These are phyloP conservation scores for Hydrolagus affinis DNA, from an alignment of 2,113 vertebrate genomes.

Conservation along the genomic window DNA sequence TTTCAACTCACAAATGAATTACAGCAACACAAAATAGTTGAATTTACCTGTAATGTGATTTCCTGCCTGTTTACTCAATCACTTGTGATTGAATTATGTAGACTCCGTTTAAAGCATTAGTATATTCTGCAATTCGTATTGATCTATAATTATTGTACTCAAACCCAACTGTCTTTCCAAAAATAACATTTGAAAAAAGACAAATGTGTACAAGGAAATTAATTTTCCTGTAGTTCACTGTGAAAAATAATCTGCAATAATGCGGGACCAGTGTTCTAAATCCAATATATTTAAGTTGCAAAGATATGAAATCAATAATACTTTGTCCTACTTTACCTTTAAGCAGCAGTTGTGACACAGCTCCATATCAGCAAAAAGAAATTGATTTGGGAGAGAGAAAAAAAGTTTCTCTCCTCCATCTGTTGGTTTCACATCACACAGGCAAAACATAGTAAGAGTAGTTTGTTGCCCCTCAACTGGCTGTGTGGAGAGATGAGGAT, in stretches of 20 bases:
- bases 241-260: not conserved
- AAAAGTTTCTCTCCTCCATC: not conserved
- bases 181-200: not conserved
- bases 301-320: not conserved
- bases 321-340: not conserved
- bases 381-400: no score
- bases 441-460: no score
- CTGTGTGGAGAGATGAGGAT: no score
- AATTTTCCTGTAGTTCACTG: not conserved
- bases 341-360: not conserved
- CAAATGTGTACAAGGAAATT: not conserved
- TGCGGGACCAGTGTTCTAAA: not conserved
- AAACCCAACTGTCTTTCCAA: not conserved
- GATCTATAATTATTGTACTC: not conserved
- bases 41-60: no score
- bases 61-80: not conserved
- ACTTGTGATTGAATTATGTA: not conserved
- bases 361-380: not conserved
- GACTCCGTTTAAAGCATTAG: not conserved
- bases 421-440: not conserved
- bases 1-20: no score
- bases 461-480: no score
- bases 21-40: no score
- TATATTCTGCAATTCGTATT: not conserved
- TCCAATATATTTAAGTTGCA: not conserved